A percentile compares a stretch with the other conserved stretches of the same genome.
phyloP scores from a whole-genome alignment of 2,888 invertebrate species.

The Drosophila birchii region DNA sequence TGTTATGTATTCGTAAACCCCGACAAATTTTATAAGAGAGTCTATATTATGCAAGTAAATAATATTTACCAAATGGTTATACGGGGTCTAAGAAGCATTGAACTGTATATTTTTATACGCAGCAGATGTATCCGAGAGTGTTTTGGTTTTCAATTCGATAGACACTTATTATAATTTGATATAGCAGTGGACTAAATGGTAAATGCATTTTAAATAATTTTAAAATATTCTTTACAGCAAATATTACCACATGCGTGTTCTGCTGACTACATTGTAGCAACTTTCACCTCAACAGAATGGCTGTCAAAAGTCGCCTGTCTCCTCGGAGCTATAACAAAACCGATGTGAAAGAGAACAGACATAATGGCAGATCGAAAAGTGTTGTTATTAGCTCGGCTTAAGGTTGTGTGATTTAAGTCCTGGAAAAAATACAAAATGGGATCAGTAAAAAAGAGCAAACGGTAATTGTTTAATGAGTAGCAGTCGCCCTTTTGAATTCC shows the following conservation, averaged over 20 bases:
- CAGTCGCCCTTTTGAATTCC: constrained; percentile 37
- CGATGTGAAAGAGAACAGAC: constrained; percentile 9
- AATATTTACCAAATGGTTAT: neutral
- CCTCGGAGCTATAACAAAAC: constrained; percentile 4
- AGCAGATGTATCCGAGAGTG: neutral
- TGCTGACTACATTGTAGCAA: neutral
- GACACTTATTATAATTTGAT: neutral
- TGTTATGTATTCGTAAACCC: neutral
- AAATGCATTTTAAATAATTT: too few species aligned
- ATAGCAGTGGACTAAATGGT: too few species aligned
- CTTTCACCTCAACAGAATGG: constrained; percentile 31
- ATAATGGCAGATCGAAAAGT: constrained; percentile 24
- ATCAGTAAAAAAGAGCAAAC: constrained; percentile 42
- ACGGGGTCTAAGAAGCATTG: neutral
- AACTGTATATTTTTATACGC: neutral
- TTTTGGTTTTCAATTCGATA: neutral
- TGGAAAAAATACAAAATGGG: constrained; percentile 28
- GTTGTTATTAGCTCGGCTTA: constrained; percentile 36
- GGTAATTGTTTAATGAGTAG: constrained; percentile 70
- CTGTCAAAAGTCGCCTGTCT: constrained; percentile 12
- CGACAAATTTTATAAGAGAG: constrained; percentile 6
- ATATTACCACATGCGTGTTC: constrained; percentile 13
- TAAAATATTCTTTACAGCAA: too few species aligned
- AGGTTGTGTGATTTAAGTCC: constrained; percentile 61
- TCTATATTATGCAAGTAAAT: neutral